Percentiles rank a stretch among this genome's conserved stretches.
Evolutionary conservation across 2,888 invertebrate genomes (phyloP).

Genomic region (Coecobrya sp.): DNA sequence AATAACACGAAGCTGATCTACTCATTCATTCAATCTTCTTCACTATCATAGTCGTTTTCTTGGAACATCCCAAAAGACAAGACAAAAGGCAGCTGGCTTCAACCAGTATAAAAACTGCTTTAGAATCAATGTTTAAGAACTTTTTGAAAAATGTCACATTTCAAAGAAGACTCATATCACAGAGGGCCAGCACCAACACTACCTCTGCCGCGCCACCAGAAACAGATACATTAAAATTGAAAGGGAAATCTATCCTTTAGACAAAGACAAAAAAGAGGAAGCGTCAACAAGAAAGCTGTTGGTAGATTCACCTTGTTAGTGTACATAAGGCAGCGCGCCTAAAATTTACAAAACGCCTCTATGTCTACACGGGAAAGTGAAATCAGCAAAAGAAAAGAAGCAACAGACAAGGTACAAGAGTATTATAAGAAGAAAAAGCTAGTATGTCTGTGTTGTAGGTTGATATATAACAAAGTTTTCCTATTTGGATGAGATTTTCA

Average conservation of each 20-base stretch:
- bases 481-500: constrained; percentile 69
- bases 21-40: constrained; percentile 1
- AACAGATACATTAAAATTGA: constrained; percentile 49
- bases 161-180: constrained; percentile 19
- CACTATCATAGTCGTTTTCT: constrained; percentile 14
- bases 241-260: constrained; percentile 4
- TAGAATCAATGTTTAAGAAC: constrained; percentile 1
- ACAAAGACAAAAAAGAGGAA: constrained; percentile 5
- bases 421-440: background rate
- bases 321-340: background rate
- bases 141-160: constrained; percentile 12
- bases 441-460: background rate
- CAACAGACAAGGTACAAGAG: background rate
- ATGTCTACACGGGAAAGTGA: background rate
- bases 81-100: background rate
- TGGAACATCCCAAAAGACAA: constrained; percentile 33
- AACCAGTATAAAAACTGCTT: background rate
- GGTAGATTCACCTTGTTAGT: background rate
- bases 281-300: constrained; percentile 16
- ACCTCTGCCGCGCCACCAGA: background rate
- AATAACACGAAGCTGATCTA: constrained; percentile 23
- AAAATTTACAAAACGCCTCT: background rate
- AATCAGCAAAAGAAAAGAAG: background rate
- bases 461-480: constrained; percentile 47
- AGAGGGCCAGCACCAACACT: background rate